phyloP scores from a whole-genome alignment of 2,888 invertebrate species.

The Orthosia incerta region DNA sequence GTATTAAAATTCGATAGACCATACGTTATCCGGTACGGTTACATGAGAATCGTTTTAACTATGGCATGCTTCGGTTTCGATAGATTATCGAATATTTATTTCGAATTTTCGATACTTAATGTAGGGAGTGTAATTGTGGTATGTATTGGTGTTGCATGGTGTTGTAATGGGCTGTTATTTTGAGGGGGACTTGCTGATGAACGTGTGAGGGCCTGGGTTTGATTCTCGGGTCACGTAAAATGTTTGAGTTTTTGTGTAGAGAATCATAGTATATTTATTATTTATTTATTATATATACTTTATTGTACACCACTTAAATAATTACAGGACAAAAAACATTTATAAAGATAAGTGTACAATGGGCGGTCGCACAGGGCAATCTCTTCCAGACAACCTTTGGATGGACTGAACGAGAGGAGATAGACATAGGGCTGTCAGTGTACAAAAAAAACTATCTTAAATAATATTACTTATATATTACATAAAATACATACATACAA shows the following conservation, averaged over 20 bases:
- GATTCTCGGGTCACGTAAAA: neutral
- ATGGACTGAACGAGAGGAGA: no score
- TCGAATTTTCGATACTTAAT: slow-evolving; percentile 51
- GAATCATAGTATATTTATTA: no score
- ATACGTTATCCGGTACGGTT: slow-evolving; percentile 82
- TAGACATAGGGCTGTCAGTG: no score
- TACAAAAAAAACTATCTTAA: no score
- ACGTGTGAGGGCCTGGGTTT: neutral
- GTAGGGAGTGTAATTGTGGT: slow-evolving; percentile 12
- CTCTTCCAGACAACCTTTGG: no score
- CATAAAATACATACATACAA: no score
- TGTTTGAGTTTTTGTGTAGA: neutral
- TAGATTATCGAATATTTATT: slow-evolving; percentile 70
- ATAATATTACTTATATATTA: no score
- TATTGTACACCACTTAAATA: no score
- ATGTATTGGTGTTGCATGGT: slow-evolving; percentile 4
- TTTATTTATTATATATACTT: no score
- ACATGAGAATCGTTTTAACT: slow-evolving; percentile 89
- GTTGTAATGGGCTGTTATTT: slow-evolving; percentile 12
- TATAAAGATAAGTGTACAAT: no score
- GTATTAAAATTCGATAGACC: slow-evolving; percentile 88
- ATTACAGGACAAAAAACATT: no score
- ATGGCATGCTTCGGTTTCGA: slow-evolving; percentile 67
- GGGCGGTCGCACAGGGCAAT: no score
- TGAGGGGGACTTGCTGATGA: neutral